Evolutionary conservation across 2,888 invertebrate genomes (phyloP).

Genomic region (Punctoribates punctum): DNA sequence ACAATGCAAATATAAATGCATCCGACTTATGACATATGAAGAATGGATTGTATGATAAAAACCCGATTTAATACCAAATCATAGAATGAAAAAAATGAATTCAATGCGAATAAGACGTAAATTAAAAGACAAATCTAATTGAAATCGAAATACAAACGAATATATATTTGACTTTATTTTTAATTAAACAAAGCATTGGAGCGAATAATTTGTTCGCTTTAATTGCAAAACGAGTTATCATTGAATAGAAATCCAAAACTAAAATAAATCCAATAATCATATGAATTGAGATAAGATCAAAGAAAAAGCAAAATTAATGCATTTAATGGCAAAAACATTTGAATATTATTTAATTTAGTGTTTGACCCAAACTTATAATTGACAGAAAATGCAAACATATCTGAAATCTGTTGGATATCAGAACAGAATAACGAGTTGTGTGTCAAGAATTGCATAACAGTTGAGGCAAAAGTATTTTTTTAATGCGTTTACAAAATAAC

Average conservation of each 20-base stretch:
- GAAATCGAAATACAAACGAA: neutral
- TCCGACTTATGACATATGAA: slow-evolving; percentile 11
- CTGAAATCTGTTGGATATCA: neutral
- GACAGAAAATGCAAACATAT: neutral
- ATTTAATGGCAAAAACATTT: neutral
- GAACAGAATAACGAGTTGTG: slow-evolving; percentile 2
- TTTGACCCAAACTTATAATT: slow-evolving; percentile 21
- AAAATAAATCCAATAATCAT: neutral
- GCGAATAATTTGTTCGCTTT: neutral
- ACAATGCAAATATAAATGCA: neutral
- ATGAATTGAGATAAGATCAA: too few relatives aligned
- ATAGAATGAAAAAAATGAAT: neutral
- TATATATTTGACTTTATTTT: neutral
- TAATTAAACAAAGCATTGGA: slow-evolving; percentile 2
- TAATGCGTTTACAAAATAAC: neutral
- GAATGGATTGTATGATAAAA: neutral
- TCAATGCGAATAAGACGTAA: neutral
- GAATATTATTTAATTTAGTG: neutral
- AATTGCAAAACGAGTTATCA: neutral
- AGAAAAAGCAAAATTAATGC: neutral
- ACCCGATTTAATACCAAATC: neutral
- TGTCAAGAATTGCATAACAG: neutral
- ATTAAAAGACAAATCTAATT: neutral
- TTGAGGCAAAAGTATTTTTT: too few relatives aligned
- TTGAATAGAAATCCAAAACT: neutral